These are phyloP conservation scores for Hyposoter didymator DNA, from an alignment of 2,888 invertebrate species.

Conservation along the genomic window DNA sequence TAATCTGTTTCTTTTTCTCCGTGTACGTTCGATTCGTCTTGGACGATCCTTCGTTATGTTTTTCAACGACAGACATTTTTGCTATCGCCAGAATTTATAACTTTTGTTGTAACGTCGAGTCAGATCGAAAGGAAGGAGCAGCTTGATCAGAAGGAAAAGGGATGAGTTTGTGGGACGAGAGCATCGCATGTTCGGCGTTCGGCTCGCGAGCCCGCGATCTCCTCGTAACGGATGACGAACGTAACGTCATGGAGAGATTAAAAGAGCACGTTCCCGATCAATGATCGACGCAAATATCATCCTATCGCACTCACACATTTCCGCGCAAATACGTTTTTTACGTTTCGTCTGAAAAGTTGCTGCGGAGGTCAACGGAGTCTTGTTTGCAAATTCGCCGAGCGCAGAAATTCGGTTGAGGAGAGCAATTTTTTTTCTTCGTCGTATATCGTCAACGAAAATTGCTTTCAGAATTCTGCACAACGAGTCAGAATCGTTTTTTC, in stretches of 20 bases:
- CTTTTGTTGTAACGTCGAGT: not conserved
- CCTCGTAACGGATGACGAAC: not conserved
- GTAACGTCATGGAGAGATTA: not conserved
- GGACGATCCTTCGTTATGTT: not conserved
- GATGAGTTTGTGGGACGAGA: not conserved
- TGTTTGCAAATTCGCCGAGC: too few relatives aligned
- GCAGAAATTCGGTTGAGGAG: too few relatives aligned
- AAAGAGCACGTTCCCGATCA: slow-evolving; percentile 6
- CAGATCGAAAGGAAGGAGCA: too few relatives aligned
- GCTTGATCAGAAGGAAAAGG: too few relatives aligned
- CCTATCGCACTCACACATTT: not conserved
- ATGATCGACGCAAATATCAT: not conserved
- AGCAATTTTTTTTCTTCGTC: too few relatives aligned
- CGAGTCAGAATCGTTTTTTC: too few relatives aligned
- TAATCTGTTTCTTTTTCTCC: too few relatives aligned
- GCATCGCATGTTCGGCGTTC: not conserved
- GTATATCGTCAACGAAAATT: too few relatives aligned
- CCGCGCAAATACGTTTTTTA: not conserved
- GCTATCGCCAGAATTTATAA: not conserved
- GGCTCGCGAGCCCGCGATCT: not conserved
- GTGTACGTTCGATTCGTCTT: not conserved
- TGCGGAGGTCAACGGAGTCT: not conserved
- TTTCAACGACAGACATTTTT: not conserved
- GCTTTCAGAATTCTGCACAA: too few relatives aligned
- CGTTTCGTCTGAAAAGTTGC: not conserved